Evolutionary conservation across 1,140 invertebrate species (phyloP), one percentile per base, ranked within the genome.

Genomic region (Papilio aristodemus): DNA sequence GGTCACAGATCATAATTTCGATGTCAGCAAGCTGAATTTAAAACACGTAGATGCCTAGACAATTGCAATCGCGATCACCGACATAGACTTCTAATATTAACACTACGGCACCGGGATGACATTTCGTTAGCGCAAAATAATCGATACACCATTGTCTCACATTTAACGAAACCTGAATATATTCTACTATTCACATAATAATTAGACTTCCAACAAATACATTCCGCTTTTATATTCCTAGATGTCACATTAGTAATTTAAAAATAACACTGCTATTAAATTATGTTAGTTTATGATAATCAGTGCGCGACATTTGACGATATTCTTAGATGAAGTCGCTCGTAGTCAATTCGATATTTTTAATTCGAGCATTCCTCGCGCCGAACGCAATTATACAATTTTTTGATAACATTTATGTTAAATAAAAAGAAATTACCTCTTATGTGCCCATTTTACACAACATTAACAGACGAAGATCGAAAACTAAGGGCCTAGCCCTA

Each of bases 11-110:
- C 72, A 80, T 86, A 83, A 85, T 81, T 81, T 76, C 46, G 78
- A 86, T 84, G 76, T 81, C 74, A 78, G 73, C 77, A 80, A 77
- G 84, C 89, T 89, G 78, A 91, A 87, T 88, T 84, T 90, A 89
- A 89, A 89, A 88, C 85, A 79, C 85, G 83, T 84, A 86, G 85
- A 89, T 89, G 80, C 85, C 87, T 89, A 89, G 87, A 85, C 85
- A 88, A 90, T 86, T 81, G 83, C 86, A 86, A 85, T 88, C 83
- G 83, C 82, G 80, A 81, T 83, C 83, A 90, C 89, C 85, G 89
- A 89, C 87, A 85, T 87, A 90, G 85, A 89, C 85, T 88, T 90
- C 89, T 91, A 91, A 91, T 90, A 91, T 91, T 91, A 91, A 89
- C 89, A 90, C 87, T 83, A 85, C 86, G 81, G 78, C 79, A 87